Evolutionary conservation across 2,888 invertebrate genomes (phyloP), one percentile per base, ranked within the genome.

Genomic region (Andrena hattorfiana): DNA sequence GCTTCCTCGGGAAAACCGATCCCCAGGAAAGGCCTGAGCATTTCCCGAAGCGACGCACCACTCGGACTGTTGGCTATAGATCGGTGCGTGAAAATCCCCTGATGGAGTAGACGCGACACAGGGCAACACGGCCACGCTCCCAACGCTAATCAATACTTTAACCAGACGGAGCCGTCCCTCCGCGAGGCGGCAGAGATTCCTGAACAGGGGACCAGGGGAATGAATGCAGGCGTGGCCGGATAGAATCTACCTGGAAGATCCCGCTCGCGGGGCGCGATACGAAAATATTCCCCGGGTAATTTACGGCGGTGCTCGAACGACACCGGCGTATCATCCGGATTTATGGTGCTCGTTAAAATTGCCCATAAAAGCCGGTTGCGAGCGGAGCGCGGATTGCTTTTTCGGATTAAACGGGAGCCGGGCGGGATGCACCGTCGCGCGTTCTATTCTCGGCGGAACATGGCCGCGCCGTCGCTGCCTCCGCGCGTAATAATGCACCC

Each of bases 311-410:
- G 49, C 3, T 28, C 80, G 73, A 69, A 81, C 79, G 73, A 80
- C 79, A 32, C 64, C 42, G 54, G 48, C 81, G 82, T 77, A 77
- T 81, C 73, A 74, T 73, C 77, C 73, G 48, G 77, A 83, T 83
- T 83, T 83, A 83, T 82, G 62, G 67, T 54, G 74, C 70, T 67
- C 82, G 77, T 82, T 81, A 83, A 82, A 82, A 83, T 83, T 70
- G 77, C 77, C 74, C 82, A 77, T 83, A 83, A 83, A 83, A 74
- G 83, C 67, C 32, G 63, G 63, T n/a, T 4, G 26, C 23, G 13
- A 23, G 16, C 10, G 56, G 13, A 6, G 64, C 81, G 70, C 82
- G 82, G 81, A 82, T 82, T 81, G 81, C 81, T 80, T 81, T 82
- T 68, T 76, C 75, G 82, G 81, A 82, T 82, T 82, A 82, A 82